These are phyloP conservation scores for Phyllotis vaccarum DNA, from an alignment of 2,797 vertebrate species.

Conservation along the genomic window DNA sequence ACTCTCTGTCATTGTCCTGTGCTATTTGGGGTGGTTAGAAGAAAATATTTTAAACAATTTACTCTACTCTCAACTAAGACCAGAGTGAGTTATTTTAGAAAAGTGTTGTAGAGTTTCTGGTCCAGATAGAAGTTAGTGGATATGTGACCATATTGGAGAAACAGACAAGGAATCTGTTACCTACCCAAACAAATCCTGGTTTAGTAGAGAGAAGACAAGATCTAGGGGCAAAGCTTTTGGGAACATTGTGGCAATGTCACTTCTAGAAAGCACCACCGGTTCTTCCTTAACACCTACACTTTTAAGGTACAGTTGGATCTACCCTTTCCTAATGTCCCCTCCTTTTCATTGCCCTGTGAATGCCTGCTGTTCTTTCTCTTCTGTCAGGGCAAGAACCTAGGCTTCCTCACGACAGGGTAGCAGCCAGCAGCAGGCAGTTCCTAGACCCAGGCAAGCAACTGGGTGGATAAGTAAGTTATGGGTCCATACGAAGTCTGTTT, in stretches of 20 bases:
- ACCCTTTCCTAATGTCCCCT: not conserved
- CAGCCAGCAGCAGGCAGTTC: not conserved
- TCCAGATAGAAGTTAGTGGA: slow-evolving; percentile 14
- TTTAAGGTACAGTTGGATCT: not conserved
- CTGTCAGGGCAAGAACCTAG: not conserved
- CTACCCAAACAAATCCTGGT: not conserved
- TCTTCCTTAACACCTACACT: not conserved
- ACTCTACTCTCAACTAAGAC: not conserved
- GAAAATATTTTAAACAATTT: slow-evolving; percentile 12
- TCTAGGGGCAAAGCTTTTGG: not conserved
- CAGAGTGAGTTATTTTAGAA: not conserved
- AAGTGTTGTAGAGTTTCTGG: not conserved
- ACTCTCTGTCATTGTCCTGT: not conserved
- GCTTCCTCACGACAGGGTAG: not conserved
- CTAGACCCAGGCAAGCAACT: not conserved
- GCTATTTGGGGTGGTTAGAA: not conserved
- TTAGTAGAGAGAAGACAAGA: not conserved
- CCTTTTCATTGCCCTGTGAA: not conserved
- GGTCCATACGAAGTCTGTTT: not conserved
- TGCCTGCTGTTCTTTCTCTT: not conserved
- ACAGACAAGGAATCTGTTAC: not conserved
- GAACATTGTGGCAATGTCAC: not conserved
- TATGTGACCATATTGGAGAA: not conserved
- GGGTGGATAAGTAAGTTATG: not conserved
- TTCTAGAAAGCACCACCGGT: not conserved